Evolutionary conservation across 2,797 vertebrate genomes (phyloP).

Genomic region (Silurus lanzhouensis): DNA sequence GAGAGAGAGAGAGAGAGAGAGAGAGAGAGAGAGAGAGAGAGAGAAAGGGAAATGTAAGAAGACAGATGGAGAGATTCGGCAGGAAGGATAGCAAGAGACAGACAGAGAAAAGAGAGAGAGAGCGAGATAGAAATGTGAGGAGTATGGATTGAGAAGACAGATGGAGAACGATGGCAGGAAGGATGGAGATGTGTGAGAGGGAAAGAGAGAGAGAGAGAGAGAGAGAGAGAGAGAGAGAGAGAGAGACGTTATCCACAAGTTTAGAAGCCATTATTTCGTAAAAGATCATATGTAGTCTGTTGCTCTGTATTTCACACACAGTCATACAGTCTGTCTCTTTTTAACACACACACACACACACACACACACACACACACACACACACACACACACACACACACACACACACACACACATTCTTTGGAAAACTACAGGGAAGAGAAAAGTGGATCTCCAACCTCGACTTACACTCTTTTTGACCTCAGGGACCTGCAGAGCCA

Average conservation of each 20-base stretch:
- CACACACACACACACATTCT: slow-evolving; percentile 19
- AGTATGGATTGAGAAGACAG: slow-evolving; percentile 14
- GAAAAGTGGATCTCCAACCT: slow-evolving; percentile 33
- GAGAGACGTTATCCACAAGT: not conserved
- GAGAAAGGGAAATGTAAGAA: not conserved
- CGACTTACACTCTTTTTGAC: slow-evolving; percentile 36
- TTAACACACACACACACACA: not conserved
- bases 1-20: too few species aligned
- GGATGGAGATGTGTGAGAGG: not conserved
- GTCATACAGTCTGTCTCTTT: slow-evolving; percentile 15
- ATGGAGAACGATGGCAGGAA: not conserved
- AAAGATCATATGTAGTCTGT: slow-evolving; percentile 55
- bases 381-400: slow-evolving; percentile 21
- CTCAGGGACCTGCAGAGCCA: slow-evolving; percentile 29
- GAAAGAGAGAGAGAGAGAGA: not conserved
- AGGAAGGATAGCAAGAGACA: not conserved
- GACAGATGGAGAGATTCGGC: not conserved
- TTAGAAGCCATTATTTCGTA: slow-evolving; percentile 37
- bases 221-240: not conserved
- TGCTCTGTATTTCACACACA: slow-evolving; percentile 12
- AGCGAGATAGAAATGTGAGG: not conserved
- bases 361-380: slow-evolving; percentile 11
- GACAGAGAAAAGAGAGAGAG: not conserved
- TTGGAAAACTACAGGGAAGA: slow-evolving; percentile 15
- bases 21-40: not conserved